A percentile compares a stretch with the other conserved stretches of the same genome.
Evolutionary conservation across 2,888 invertebrate genomes (phyloP).

Genomic region (Malthinus seriepunctatus): DNA sequence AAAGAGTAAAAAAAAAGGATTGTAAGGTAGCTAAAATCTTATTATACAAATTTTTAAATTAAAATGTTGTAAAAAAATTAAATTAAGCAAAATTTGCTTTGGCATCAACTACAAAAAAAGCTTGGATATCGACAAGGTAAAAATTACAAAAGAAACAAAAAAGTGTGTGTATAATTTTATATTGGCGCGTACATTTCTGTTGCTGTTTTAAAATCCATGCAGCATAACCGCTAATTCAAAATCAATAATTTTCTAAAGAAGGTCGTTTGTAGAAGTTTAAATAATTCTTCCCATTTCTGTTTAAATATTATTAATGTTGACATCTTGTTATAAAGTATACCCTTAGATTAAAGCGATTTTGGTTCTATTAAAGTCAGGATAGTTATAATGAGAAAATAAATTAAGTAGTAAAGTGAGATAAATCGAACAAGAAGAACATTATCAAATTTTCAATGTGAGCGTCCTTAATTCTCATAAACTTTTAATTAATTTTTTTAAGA

Average conservation of each 20-base stretch:
- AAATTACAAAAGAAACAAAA: too few relatives aligned
- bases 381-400: slow-evolving; percentile 22
- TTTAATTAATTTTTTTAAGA: too few relatives aligned
- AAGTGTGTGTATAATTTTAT: too few relatives aligned
- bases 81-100: too few relatives aligned
- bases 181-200: background rate
- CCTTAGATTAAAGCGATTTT: slow-evolving; percentile 30
- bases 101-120: too few relatives aligned
- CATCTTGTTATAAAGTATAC: slow-evolving; percentile 27
- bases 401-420: slow-evolving; percentile 4
- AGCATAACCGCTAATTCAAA: slow-evolving; percentile 33
- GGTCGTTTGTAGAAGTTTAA: slow-evolving; percentile 28
- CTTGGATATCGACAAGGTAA: too few relatives aligned
- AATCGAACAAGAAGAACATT: background rate
- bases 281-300: slow-evolving; percentile 21
- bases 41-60: too few relatives aligned
- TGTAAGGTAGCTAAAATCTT: too few relatives aligned
- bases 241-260: slow-evolving; percentile 30
- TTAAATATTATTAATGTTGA: slow-evolving; percentile 29
- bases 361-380: slow-evolving; percentile 28
- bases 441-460: too few relatives aligned
- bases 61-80: too few relatives aligned
- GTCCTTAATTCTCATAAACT: too few relatives aligned
- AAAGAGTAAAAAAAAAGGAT: too few relatives aligned
- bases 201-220: slow-evolving; percentile 27